Base-by-base conservation (phyloP, 2,888 invertebrate genomes). In the Pristionchus arcanus region DNA sequence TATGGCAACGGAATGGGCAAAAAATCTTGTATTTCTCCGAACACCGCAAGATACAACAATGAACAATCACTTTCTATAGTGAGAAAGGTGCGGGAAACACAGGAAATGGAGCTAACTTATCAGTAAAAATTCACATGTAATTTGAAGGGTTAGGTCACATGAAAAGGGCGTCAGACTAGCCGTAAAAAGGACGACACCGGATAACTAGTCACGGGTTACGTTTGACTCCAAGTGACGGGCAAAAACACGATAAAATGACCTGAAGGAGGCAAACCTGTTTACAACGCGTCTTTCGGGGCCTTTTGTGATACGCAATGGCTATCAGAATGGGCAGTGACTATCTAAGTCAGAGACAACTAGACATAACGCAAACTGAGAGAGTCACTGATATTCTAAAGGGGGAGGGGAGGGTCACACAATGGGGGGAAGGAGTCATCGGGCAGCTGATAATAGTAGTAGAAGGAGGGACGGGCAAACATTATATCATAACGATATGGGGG, bases 1-100 rank as follows among this genome's bases (percentile, higher is more conserved):
- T 63, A 63, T 63, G 63, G 63, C 25, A 63, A n/a, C 63, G 63
- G n/a, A 63, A 63, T 63, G 63, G 63, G 59, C n/a, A 63, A n/a
- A 63, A 63, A 63, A 63, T 63, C 63, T n/a, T 55, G 55, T 19
- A 55, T 55, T n/a, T 25, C 25, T 63, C 63, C 13, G 42, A 49
- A 49, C 42, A n/a, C 63, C 21, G n/a, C 63, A 21, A 59, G 63
- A 63, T n/a, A 63, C 63, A 63, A 63, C 63, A 63, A 59, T 5
- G 59, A 59, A 59, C 5, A 59, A 63, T 63, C 63, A 63, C 68
- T 28, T 68, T 31, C 15, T 11, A 28, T 31, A 31, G 31, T 31
- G 68, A 28, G 31, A 68, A 68, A 68, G 31, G 31, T 13, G 31
- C 19, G 4, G 31, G 31, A 31, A 68, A 31, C 15, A 68, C 68